A percentile compares a stretch with the other conserved stretches of the same genome.
Conservation (phyloP, 2,113 vertebrate species). For the Lycaon pictus region DNA sequence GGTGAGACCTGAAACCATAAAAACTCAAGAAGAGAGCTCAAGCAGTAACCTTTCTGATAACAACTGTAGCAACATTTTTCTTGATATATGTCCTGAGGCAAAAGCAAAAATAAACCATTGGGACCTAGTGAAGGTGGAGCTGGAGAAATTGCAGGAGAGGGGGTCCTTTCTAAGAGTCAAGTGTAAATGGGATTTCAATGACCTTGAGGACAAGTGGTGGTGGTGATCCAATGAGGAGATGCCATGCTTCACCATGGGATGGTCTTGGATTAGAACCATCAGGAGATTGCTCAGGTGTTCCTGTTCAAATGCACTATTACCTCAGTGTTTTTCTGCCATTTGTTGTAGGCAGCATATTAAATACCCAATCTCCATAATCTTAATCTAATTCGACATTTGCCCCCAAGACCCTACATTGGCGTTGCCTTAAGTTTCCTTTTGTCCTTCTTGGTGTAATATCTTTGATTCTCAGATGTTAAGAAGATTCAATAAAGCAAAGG, state of each 20-base stretch:
- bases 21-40: too few relatives aligned
- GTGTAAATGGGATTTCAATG: constrained; percentile 46
- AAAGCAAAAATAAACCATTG: too few relatives aligned
- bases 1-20: too few relatives aligned
- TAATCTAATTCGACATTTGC: background rate
- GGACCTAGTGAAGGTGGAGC: background rate
- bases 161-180: background rate
- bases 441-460: background rate
- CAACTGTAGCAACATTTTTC: too few relatives aligned
- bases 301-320: background rate
- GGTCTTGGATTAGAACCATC: background rate
- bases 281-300: background rate
- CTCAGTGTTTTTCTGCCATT: background rate
- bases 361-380: background rate
- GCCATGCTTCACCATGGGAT: fast-evolving
- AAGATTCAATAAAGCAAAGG: constrained; percentile 18
- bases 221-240: background rate
- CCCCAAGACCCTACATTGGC: too few relatives aligned
- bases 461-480: background rate
- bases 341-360: background rate
- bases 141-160: background rate
- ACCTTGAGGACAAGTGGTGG: constrained; percentile 37
- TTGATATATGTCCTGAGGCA: too few relatives aligned
- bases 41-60: too few relatives aligned
- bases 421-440: background rate